A percentile compares a stretch with the other conserved stretches of the same genome.
Conservation (phyloP, 2,797 vertebrate species). For the Lacerta viridis region DNA sequence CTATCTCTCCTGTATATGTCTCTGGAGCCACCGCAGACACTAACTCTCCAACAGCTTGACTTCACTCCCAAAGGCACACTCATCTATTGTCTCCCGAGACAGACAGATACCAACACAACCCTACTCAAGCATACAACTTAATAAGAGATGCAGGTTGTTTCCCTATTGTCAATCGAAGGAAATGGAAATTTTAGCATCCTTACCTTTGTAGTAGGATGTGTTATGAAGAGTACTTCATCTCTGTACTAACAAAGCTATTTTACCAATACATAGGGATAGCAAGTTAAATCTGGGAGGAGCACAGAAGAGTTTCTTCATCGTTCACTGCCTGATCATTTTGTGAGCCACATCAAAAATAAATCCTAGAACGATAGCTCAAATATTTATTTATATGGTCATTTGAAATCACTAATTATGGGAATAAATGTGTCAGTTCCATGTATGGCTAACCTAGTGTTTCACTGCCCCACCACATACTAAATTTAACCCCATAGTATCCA, state of each 20-base stretch:
- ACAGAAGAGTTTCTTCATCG: background rate
- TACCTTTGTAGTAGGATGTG: background rate
- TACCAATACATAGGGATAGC: background rate
- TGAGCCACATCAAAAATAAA: background rate
- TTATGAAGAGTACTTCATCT: background rate
- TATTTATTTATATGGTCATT: background rate
- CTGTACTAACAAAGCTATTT: background rate
- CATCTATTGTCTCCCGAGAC: no score
- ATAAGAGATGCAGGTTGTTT: background rate
- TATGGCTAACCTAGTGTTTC: background rate
- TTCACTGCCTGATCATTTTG: background rate
- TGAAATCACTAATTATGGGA: background rate
- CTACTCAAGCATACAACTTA: background rate
- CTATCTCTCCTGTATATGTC: no score
- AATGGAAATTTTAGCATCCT: background rate
- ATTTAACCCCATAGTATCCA: background rate
- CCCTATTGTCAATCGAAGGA: background rate
- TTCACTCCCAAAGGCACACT: no score
- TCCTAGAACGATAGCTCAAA: background rate
- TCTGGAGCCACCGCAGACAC: no score
- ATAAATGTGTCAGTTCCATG: background rate
- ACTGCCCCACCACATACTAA: background rate
- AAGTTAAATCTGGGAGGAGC: background rate
- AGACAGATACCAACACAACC: no score
- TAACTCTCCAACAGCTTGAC: no score